Conservation (phyloP, 2,888 invertebrate species). For the Himalopsyche japonica region DNA sequence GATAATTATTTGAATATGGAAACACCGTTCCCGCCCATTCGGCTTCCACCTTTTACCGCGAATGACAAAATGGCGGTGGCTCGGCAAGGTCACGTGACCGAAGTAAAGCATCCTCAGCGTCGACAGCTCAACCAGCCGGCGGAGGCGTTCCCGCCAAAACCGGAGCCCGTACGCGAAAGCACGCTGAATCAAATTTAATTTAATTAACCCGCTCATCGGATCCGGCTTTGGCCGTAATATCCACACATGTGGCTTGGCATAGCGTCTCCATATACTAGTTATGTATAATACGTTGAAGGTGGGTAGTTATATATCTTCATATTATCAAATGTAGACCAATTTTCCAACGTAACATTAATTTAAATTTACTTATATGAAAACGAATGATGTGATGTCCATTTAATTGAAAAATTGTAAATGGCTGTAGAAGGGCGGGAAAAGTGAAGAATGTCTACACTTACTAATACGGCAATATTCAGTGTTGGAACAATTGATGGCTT, state of each 20-base stretch:
- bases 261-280: neutral
- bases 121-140: neutral
- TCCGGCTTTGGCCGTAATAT: neutral
- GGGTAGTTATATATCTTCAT: neutral
- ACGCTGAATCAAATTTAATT: neutral
- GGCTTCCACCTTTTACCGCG: constrained; percentile 30
- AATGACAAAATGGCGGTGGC: constrained; percentile 28
- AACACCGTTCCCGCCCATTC: constrained; percentile 20
- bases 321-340: neutral
- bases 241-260: neutral
- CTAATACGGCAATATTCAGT: too few species aligned
- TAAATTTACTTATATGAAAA: too few species aligned
- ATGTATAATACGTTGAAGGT: neutral
- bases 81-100: neutral
- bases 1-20: neutral
- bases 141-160: neutral
- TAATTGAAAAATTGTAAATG: too few species aligned
- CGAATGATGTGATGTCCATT: too few species aligned
- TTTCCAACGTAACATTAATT: too few species aligned
- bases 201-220: neutral
- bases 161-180: neutral
- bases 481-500: too few species aligned
- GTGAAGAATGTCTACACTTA: too few species aligned
- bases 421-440: too few species aligned
- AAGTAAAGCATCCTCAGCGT: neutral